Base-by-base conservation (phyloP, 2,113 vertebrate species). In the Brachirus orientalis region DNA sequence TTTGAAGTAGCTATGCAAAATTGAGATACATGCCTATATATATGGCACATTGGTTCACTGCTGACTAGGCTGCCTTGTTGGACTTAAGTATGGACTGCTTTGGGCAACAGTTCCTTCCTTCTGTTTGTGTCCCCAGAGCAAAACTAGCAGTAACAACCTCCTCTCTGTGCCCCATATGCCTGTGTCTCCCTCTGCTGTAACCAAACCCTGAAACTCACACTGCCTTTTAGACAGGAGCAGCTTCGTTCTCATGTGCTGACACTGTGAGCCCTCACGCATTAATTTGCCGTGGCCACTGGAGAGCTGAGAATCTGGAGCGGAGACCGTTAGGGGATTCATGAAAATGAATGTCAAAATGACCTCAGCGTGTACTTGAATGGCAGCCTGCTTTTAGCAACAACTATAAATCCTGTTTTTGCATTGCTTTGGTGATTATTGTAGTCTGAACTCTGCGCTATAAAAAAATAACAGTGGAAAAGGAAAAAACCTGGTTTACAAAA, bases 331-430 rank as follows among this genome's bases (percentile, higher is more conserved):
- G 80, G 89, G 85, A 86, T 87, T 76, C 52, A 53, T 73, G 63
- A 80, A 82, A 85, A 88, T 82, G 63, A 89, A 83, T 82, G 70
- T 88, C 85, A 79, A 63, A 77, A 69, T 87, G 80, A 88, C 88
- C 83, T 90, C 63, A 50, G 41, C 54, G 14, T 79, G 70, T 55
- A 41, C 68, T 55, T 57, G 60, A 36, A 68, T 50, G 47, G 37
- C 45, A 43, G 71, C 57, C 47, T 60, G 53, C 40, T 70, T n/a
- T 77, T 53, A 40, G 33, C 53, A 62, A 51, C 16, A 35, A 48
- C 36, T 72, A 41, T 57, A 38, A 46, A 41, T 4, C 41, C 43
- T 63, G 12, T 67, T 41, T 65, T 55, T 68, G 60, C 63, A 33
- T 52, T 28, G 6, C 28, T 28, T 4, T 28, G 28, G 28, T 28